Conservation (phyloP, 2,797 vertebrate species). For the Numenius phaeopus region DNA sequence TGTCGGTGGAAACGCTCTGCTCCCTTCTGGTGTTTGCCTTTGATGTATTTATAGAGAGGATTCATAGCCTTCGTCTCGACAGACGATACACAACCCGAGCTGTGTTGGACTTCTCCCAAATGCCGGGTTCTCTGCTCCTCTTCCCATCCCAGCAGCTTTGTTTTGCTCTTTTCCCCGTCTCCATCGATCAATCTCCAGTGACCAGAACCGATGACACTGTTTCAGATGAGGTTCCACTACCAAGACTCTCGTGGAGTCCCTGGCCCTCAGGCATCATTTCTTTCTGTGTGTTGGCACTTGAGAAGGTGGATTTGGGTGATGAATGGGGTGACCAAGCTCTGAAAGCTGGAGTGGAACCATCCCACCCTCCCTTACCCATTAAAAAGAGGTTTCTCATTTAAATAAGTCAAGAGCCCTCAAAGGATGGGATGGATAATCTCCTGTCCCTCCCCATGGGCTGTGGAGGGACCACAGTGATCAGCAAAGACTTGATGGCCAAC, state of each 20-base stretch:
- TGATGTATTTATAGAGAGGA: conserved; percentile 25
- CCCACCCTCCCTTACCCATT: accelerated
- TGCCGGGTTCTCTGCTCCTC: not conserved
- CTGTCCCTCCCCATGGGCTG: not conserved
- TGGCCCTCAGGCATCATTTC: not conserved
- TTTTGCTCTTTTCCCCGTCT: not conserved
- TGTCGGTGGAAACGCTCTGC: not conserved
- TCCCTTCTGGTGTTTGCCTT: conserved; percentile 42
- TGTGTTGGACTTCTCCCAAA: conserved; percentile 8
- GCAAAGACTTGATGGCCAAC: not conserved
- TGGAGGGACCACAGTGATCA: not conserved
- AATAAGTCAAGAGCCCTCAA: not conserved
- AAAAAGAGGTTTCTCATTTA: not conserved
- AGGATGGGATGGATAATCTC: not conserved
- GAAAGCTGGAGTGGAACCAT: not conserved
- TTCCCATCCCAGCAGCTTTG: not conserved
- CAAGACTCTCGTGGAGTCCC: not conserved
- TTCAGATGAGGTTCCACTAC: not conserved
- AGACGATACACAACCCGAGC: conserved; percentile 8
- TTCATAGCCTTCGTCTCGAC: not conserved
- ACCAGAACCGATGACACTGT: not conserved
- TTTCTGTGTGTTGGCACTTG: not conserved
- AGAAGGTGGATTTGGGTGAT: not conserved
- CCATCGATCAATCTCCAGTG: accelerated
- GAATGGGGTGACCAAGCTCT: not conserved